Base-by-base conservation (phyloP, 64 coral and sea anemone species). In the Montipora sp. region DNA sequence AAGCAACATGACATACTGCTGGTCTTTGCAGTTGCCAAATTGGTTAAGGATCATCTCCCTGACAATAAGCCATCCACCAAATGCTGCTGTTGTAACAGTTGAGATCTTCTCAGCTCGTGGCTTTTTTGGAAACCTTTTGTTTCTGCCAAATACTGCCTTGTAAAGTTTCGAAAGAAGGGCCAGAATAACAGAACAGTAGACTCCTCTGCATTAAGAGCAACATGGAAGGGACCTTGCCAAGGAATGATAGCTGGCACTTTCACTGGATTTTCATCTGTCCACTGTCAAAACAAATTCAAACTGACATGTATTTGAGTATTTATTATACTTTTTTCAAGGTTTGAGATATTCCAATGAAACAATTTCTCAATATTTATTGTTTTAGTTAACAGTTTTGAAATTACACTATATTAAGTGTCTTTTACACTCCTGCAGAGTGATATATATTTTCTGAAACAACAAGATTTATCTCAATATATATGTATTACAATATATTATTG, bases 51-150 rank as follows among this genome's bases (percentile, higher is more conserved):
- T 78, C 55, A 78, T 49, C 11, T 94, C 87, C 14, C 79, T 75
- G 18, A 94, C 66, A 50, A 94, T 8, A 15, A 94, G 51, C 92
- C 92, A 94, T 2, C 92, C 92, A 51, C 92, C 79, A 89, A 89
- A 89, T 43, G 73, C 47, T 55, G 87, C 87, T 44, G 87, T 89
- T 4, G 75, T 74, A 8, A 89, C 48, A 4, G 49, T 70, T 9
- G 81, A 61, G 8, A 89, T 89, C 44, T 84, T 74, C 13, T 94
- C 86, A 24, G 72, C 44, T 21, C 14, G 80, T 36, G 92, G 92
- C 69, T 92, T 92, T 46, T 87, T 92, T 6, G 73, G 76, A 7
- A 92, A 78, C 48, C 9, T 55, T 10, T 55, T 55, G 51, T 55
- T 55, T 55, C 58, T 91, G 2, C 79, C 78, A 91, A 75, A 83